Conservation (phyloP, 2,888 invertebrate species). For the Heteromyza rotundicornis region DNA sequence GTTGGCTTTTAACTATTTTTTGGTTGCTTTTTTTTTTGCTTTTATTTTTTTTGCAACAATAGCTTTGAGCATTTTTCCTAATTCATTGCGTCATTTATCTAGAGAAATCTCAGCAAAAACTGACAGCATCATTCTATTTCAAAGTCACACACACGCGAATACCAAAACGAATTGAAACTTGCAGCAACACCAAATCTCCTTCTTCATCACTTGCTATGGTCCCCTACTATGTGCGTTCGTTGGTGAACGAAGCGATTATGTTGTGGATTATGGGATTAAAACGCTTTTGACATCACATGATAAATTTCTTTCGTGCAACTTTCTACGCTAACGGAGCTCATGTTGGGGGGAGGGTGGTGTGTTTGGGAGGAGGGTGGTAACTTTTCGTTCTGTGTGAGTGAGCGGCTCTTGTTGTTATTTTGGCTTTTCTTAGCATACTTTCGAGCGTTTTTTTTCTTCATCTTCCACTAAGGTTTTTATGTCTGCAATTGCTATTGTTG, state of each 20-base stretch:
- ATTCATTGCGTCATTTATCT: neutral
- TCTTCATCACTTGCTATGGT: too few relatives aligned
- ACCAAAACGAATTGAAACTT: neutral
- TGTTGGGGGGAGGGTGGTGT: too few relatives aligned
- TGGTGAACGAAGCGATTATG: slow-evolving; percentile 34
- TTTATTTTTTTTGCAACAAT: too few relatives aligned
- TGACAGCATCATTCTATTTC: neutral
- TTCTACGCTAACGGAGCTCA: neutral
- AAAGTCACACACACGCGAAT: neutral
- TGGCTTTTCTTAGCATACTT: neutral
- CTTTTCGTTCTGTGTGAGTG: too few relatives aligned
- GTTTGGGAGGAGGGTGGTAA: too few relatives aligned
- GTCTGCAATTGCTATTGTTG: too few relatives aligned
- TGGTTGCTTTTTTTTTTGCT: too few relatives aligned
- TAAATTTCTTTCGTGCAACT: neutral
- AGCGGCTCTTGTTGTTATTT: neutral
- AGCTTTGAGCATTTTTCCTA: too few relatives aligned
- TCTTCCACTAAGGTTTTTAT: neutral
- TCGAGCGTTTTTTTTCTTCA: neutral
- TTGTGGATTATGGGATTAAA: slow-evolving; percentile 46
- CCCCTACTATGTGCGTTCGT: too few relatives aligned
- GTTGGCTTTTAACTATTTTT: too few relatives aligned
- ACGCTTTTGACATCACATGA: slow-evolving; percentile 43
- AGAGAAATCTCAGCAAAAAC: neutral
- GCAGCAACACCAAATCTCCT: neutral